Evolutionary conservation across 2,888 invertebrate species (phyloP), one percentile per base, ranked within the genome.

Genomic region (Erebia aethiops): DNA sequence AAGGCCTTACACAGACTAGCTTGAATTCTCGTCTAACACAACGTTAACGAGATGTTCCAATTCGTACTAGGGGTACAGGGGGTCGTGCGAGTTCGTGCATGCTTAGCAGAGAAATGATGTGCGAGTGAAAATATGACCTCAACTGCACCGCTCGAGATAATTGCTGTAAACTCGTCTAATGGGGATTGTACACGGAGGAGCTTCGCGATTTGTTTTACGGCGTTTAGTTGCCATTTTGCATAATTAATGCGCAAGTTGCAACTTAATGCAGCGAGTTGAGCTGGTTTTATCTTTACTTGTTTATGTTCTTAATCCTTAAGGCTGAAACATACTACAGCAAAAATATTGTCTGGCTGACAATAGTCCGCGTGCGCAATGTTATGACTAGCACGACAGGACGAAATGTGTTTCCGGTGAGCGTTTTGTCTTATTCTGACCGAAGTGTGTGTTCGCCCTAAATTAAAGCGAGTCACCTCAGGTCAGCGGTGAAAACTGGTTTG

Each of bases 81-180:
- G 21, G 16, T 83, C 79, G 75, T 78, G 79, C 80, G 88, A 89
- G 84, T 89, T 88, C 86, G 84, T 86, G 84, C 85, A 86, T 87
- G 84, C 87, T 85, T 35, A 35, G 35, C 35, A 7, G 35, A 35
- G 5, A 87, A 88, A 90, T 85, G 84, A 86, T 89, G 89, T 86
- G 58, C 57, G 41, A 65, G 41, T 79, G 84, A 84, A 88, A 89
- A 88, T 88, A 89, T 86, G 86, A 85, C 84, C 82, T 83, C 81
- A 75, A 88, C 88, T 87, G 87, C 81, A 81, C 80, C 84, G 86
- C 84, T 88, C 81, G 80, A 86, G 89, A 89, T 91, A 91, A 91
- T 91, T 90, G 89, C 85, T 80, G 82, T 81, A 85, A 87, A 86
- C 87, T 86, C 83, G 84, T 83, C 82, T 91, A 90, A 91, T 90